These are phyloP conservation scores for Diorhabda carinulata DNA, from an alignment of 1,140 invertebrate species.

Conservation along the genomic window DNA sequence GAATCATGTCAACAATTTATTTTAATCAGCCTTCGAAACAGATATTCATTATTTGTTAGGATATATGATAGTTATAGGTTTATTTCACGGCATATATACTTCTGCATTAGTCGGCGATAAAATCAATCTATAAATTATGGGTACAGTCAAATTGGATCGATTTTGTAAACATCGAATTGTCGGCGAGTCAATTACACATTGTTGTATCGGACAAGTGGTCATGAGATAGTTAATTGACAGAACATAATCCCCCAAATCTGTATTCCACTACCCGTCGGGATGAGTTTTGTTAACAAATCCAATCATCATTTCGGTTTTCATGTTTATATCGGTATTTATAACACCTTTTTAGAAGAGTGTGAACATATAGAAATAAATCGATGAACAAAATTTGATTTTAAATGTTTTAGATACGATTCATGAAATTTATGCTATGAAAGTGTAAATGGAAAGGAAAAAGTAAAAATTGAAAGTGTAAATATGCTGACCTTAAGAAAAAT, in stretches of 20 bases:
- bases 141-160: constrained; percentile 4
- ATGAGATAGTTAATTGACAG: constrained; percentile 16
- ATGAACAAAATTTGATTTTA: background rate
- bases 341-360: background rate
- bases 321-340: background rate
- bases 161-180: constrained; percentile 15
- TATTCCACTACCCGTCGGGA: constrained; percentile 4
- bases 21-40: background rate
- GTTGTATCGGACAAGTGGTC: constrained; percentile 15
- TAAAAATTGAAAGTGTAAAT: too few species aligned
- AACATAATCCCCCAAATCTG: constrained; percentile 13
- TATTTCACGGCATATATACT: background rate
- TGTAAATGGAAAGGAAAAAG: too few species aligned
- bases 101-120: constrained; percentile 6
- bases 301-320: constrained; percentile 12
- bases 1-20: background rate
- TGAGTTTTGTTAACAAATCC: constrained; percentile 16
- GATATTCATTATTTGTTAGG: background rate
- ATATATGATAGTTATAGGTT: background rate
- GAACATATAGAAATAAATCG: background rate
- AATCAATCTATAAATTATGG: constrained; percentile 16
- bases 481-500: too few species aligned
- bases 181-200: constrained; percentile 13
- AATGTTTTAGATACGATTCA: too few species aligned
- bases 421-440: too few species aligned